phyloP scores from a whole-genome alignment of 1,140 invertebrate species.

The Drosophila auraria region DNA sequence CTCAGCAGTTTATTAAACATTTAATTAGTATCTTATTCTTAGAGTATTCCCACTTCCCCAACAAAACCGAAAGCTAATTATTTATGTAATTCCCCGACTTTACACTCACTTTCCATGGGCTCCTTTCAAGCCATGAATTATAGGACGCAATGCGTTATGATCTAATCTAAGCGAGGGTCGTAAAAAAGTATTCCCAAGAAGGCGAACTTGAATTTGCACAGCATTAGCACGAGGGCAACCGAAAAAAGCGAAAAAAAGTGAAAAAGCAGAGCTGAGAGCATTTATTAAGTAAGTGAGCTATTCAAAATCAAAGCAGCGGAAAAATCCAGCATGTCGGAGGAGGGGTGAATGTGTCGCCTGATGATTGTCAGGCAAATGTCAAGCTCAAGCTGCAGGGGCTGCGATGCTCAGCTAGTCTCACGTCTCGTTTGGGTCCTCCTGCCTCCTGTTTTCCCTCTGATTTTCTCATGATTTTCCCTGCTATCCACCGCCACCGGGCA shows the following conservation, averaged over 20 bases:
- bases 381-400: constrained; percentile 50
- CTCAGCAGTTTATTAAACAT: background rate
- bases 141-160: constrained; percentile 57
- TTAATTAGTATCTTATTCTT: background rate
- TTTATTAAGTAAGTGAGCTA: constrained; percentile 80
- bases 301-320: constrained; percentile 78
- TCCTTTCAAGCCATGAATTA: constrained; percentile 37
- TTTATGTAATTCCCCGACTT: background rate
- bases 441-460: background rate
- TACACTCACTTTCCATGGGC: constrained; percentile 4
- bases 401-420: constrained; percentile 29
- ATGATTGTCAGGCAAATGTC: constrained; percentile 70
- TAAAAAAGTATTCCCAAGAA: constrained; percentile 37
- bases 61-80: background rate
- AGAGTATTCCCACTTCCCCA: no score
- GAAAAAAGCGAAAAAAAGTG: background rate
- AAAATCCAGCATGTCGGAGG: constrained; percentile 39
- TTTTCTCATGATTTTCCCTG: constrained; percentile 3
- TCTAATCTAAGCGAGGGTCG: constrained; percentile 49
- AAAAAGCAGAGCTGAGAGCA: constrained; percentile 30
- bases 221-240: constrained; percentile 44
- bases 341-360: constrained; percentile 30
- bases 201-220: constrained; percentile 70
- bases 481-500: constrained; percentile 2
- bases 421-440: constrained; percentile 16